Base-by-base conservation (phyloP, 2,797 vertebrate species). In the Cichlasoma orientale region DNA sequence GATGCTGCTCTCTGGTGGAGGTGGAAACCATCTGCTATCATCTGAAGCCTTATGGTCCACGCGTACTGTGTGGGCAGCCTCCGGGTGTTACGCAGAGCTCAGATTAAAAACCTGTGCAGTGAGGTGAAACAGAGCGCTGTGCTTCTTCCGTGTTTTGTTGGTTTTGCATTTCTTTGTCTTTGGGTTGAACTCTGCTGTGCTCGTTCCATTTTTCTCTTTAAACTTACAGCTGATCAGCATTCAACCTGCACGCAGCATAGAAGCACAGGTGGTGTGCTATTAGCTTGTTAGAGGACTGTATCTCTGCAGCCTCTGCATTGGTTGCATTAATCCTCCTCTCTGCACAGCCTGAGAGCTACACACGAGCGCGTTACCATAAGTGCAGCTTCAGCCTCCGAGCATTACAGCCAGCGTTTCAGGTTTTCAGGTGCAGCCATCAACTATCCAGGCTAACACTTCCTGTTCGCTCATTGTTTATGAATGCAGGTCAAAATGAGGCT, bases 161-260 rank as follows among this genome's bases (percentile, higher is more conserved):
- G 5, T 16, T 63, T 11, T 7, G 59, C 59, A 4, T 25, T 25
- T 6, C 21, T 41, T 5, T 21, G 14, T 18, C 21, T 5, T 41
- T 21, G 44, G 59, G 21, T 41, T 61, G 36, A 61, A 5, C 33
- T 38, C n/a, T 61, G 58, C 58, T 23, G 33, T 0, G 38, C 38
- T 41, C 38, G 38, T 25, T 14, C 21, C 21, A 27, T 41, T 63
- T 0, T 18, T 44, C 21, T 41, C 36, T 44, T 2, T 61, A 1
- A 9, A 41, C 58, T 41, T 16, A 23, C 58, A 61, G 58, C 58
- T 61, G n/a, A 41, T 63, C 13, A 41, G 36, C 21, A 61, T 0
- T 44, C 38, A 14, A 16, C 14, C 21, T 63, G 59, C 36, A 8
- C 41, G n/a, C 13, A 14, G 36, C 23, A 2, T 0, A 0, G 0